Evolutionary conservation across 2,113 vertebrate species (phyloP).

Genomic region (Pampusana beccarii): DNA sequence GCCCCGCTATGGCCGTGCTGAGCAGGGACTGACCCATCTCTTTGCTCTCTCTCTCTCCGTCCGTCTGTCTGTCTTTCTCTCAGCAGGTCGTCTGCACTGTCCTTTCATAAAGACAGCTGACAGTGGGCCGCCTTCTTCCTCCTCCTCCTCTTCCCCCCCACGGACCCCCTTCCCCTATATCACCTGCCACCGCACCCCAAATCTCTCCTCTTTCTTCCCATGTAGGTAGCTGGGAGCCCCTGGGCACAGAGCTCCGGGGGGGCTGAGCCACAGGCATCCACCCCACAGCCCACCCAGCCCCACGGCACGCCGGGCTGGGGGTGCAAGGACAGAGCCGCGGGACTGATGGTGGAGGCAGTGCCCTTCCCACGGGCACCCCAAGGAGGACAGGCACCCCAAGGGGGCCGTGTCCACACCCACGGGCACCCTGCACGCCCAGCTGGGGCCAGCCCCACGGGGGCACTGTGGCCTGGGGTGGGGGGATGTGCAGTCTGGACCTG

Average conservation of each 20-base stretch:
- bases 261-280: not conserved
- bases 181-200: constrained; percentile 85
- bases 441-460: not conserved
- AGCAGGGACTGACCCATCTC: constrained; percentile 79
- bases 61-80: constrained; percentile 79
- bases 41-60: constrained; percentile 77
- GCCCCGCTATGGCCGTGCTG: constrained; percentile 23
- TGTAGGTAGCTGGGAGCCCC: constrained; percentile 80
- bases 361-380: not conserved
- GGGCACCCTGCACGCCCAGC: not conserved
- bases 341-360: not conserved
- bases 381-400: no score
- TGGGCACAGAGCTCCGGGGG: not conserved
- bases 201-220: constrained; percentile 84
- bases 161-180: constrained; percentile 82
- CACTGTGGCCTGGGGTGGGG: not conserved
- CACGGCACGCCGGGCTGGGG: constrained; percentile 4
- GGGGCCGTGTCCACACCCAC: rapidly evolving
- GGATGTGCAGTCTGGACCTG: not conserved
- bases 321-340: not conserved
- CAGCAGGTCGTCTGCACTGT: constrained; percentile 95
- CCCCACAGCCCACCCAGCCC: constrained; percentile 29
- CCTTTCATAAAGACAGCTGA: constrained; percentile 97
- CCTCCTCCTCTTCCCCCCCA: constrained; percentile 84
- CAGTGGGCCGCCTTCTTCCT: constrained; percentile 85